Evolutionary conservation across 2,888 invertebrate genomes (phyloP).

Genomic region (Frankliniella intonsa): DNA sequence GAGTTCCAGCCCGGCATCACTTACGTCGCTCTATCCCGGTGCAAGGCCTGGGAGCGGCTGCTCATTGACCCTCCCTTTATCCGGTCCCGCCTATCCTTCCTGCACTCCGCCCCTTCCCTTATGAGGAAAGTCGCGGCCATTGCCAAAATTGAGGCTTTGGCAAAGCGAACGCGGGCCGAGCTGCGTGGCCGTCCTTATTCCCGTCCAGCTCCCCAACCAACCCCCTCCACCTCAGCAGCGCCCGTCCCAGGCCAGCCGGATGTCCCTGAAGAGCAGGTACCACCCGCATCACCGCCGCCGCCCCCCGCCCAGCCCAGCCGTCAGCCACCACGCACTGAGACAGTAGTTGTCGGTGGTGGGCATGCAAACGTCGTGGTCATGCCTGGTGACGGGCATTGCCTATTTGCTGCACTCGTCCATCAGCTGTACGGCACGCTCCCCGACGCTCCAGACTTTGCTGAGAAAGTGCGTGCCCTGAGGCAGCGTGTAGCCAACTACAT

Average conservation of each 20-base stretch:
- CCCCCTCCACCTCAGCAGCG: not conserved
- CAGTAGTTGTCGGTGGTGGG: not conserved
- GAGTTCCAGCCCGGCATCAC: not conserved
- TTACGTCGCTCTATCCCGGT: not conserved
- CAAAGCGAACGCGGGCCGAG: not conserved
- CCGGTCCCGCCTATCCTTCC: not conserved
- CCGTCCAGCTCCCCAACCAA: too few relatives aligned
- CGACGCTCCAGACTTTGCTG: not conserved
- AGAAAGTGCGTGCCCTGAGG: not conserved
- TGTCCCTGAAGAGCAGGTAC: not conserved
- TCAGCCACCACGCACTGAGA: not conserved
- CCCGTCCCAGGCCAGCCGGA: not conserved
- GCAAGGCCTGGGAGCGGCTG: not conserved
- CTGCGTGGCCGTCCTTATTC: not conserved
- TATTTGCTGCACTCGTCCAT: not conserved
- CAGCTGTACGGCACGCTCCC: not conserved
- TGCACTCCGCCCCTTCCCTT: not conserved
- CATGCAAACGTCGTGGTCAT: not conserved
- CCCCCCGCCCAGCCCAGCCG: not conserved
- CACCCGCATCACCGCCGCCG: not conserved
- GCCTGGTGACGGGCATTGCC: not conserved
- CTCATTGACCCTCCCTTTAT: not conserved
- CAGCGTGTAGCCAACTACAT: not conserved
- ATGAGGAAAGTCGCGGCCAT: not conserved
- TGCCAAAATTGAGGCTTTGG: not conserved